Base-by-base conservation (phyloP, 1,140 invertebrate species). In the Frieseomelitta varia region DNA sequence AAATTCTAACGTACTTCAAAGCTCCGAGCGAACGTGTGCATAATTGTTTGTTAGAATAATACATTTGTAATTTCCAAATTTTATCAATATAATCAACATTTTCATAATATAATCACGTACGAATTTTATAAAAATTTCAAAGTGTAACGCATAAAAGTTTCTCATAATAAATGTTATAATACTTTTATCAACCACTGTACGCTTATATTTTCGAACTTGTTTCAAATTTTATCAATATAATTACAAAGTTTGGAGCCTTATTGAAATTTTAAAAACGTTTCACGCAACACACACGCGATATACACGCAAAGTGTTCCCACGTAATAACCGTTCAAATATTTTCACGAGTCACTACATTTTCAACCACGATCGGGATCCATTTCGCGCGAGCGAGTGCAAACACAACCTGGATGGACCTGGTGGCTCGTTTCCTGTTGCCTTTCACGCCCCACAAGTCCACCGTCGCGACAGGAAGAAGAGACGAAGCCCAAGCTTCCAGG, bases 391-490 rank as follows among this genome's bases (percentile, higher is more conserved):
- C 63, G 27, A 39, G 21, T 19, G n/a, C n/a, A 69, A 71, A 78
- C 69, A 74, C 56, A 21, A 39, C 14, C 47, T 72, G 30, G 19
- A 65, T 65, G 73, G 72, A 67, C 77, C 39, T 14, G 21, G 2
- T 4, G 14, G 27, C 21, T 21, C 12, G 56, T 63, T 72, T 56
- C 27, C 56, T 15, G 24, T 72, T 73, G 14, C n/a, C 21, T 14
- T 2, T 19, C 12, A 21, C 58, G 14, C 12, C 27, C 4, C 19
- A 19, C 12, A 11, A 19, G 68, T 30, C n/a, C 69, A 14, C 53
- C 21, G 24, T n/a, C 17, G 53, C 30, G 67, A 87, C 27, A 19
- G 72, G 71, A 58, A 71, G 79, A 75, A 58, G 63, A 81, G 69
- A 24, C 79, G 39, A 47, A 47, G n/a, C 11, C 8, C 19, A 72